Conservation (phyloP, 1,140 invertebrate genomes). For the Harpegnathos saltator region DNA sequence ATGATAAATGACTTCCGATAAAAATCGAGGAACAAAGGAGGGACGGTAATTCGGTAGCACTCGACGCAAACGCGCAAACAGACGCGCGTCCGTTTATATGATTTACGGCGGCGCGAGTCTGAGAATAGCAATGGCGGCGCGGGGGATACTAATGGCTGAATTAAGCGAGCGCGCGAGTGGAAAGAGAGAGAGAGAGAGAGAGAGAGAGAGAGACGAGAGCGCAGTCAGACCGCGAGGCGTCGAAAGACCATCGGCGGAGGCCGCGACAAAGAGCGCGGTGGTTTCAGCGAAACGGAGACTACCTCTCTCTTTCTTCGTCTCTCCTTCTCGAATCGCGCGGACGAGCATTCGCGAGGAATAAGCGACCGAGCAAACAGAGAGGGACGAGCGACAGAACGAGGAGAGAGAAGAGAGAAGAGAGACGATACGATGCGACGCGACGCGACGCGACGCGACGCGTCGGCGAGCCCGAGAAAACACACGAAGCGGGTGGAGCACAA, state of each 20-base stretch:
- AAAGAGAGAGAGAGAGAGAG: slow-evolving; percentile 9
- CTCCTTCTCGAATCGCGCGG: slow-evolving; percentile 25
- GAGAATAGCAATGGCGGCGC: too few relatives aligned
- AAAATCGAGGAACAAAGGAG: background rate
- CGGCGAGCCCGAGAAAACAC: slow-evolving; percentile 30
- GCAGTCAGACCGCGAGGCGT: slow-evolving; percentile 40
- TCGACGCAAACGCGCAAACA: background rate
- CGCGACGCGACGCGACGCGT: slow-evolving; percentile 10
- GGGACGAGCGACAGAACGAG: slow-evolving; percentile 12
- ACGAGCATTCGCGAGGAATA: slow-evolving; percentile 53
- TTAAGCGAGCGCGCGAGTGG: slow-evolving; percentile 28
- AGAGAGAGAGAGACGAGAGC: too few relatives aligned
- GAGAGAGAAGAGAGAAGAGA: background rate
- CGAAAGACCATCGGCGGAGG: slow-evolving; percentile 35
- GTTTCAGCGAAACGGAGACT: slow-evolving; percentile 18
- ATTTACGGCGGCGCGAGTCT: background rate
- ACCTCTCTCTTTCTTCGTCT: slow-evolving; percentile 12
- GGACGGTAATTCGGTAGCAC: background rate
- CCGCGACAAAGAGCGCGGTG: slow-evolving; percentile 43
- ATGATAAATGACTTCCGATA: too few relatives aligned
- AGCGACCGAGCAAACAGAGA: slow-evolving; percentile 39
- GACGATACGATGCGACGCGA: background rate
- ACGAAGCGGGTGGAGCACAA: slow-evolving; percentile 44
- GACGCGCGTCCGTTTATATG: background rate
- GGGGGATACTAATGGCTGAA: slow-evolving; percentile 31